Percentiles rank a stretch among this genome's conserved stretches.
phyloP scores from a whole-genome alignment of 1,140 invertebrate species.

The Chlorops oryzae region DNA sequence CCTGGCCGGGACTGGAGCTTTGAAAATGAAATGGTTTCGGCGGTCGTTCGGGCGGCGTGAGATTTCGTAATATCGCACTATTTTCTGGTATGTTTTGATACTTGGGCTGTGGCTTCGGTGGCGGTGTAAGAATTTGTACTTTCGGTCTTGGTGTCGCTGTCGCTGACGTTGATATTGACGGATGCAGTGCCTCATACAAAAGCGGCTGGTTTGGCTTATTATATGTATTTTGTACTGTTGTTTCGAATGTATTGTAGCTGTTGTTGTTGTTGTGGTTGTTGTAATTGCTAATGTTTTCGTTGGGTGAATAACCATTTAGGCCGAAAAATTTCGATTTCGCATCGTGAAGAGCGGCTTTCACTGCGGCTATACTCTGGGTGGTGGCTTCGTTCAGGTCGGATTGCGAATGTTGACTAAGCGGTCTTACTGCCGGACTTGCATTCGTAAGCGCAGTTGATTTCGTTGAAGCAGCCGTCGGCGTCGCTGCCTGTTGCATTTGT shows the following conservation, averaged over 20 bases:
- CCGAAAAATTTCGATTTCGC: conserved; percentile 47
- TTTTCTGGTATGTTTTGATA: conserved; percentile 35
- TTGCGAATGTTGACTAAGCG: conserved; percentile 19
- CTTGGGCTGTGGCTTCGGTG: conserved; percentile 11
- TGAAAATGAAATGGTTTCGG: conserved; percentile 12
- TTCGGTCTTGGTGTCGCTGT: conserved; percentile 21
- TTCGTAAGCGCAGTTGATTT: not conserved
- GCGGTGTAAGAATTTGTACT: conserved; percentile 10
- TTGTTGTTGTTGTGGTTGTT: not conserved
- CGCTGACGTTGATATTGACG: conserved; percentile 7
- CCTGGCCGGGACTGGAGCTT: not conserved
- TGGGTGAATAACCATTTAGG: conserved; percentile 30
- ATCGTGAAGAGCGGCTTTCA: conserved; percentile 38
- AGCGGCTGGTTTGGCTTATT: too few relatives aligned
- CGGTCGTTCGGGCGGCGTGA: conserved; percentile 7
- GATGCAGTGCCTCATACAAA: too few relatives aligned
- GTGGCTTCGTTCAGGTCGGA: conserved; percentile 28
- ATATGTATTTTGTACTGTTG: conserved; percentile 16
- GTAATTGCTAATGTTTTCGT: conserved; percentile 7
- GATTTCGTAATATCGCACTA: conserved; percentile 16
- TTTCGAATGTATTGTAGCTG: conserved; percentile 13
- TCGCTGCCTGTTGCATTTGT: not conserved
- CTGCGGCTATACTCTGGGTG: conserved; percentile 41
- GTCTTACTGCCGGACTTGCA: conserved; percentile 8
- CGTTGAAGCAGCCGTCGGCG: not conserved